phyloP scores from a whole-genome alignment of 2,797 vertebrate species.

The Diglossa cyanea region DNA sequence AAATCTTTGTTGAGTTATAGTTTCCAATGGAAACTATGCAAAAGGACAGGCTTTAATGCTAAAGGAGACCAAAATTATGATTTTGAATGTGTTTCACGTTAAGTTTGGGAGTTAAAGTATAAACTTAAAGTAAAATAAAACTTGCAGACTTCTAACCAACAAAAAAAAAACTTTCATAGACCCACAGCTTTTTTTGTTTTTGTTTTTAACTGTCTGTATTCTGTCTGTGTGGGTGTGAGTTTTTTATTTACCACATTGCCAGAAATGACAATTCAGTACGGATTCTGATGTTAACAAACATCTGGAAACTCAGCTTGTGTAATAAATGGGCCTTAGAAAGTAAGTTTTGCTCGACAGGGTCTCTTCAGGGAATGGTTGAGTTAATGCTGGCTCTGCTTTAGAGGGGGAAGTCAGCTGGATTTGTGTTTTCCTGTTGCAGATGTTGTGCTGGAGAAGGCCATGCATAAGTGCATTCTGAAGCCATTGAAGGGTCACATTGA shows the following conservation, averaged over 20 bases:
- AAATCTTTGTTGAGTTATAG: background rate
- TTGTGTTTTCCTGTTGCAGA: conserved; percentile 76
- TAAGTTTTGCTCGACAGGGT: background rate
- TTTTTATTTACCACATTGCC: background rate
- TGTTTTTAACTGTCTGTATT: background rate
- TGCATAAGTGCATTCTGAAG: conserved; percentile 98
- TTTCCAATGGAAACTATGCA: conserved; percentile 14
- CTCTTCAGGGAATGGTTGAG: background rate
- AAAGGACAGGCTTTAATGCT: background rate
- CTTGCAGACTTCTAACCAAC: background rate
- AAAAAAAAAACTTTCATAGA: background rate
- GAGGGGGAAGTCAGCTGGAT: conserved; percentile 9
- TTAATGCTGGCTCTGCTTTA: background rate
- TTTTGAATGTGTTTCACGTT: background rate
- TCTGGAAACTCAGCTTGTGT: background rate
- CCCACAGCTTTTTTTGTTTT: background rate
- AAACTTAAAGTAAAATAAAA: background rate
- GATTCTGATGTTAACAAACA: background rate
- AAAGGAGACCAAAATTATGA: background rate
- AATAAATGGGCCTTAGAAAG: background rate
- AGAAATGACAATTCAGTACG: background rate
- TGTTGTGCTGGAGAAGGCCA: conserved; percentile 94
- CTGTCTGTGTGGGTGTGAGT: background rate
- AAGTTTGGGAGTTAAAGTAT: background rate
- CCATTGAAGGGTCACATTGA: conserved; percentile 89